Base-by-base conservation (phyloP, 2,888 invertebrate species). In the Epinotia nisella region DNA sequence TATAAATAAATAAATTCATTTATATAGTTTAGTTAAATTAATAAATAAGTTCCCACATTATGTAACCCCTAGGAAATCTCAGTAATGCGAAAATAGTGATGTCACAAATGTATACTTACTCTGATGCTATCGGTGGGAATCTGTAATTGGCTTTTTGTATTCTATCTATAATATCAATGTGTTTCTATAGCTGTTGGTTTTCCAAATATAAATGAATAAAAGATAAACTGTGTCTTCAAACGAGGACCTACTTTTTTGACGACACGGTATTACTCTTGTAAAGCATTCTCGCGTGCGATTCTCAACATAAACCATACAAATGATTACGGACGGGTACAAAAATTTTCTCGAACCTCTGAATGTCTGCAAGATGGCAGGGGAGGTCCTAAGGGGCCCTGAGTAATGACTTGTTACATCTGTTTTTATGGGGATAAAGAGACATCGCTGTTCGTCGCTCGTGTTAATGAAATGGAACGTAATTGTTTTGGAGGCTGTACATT, bases 351-450 rank as follows among this genome's bases (percentile, higher is more conserved):
- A 58, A 64, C 55, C 45, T 71, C 51, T 58, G 61, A 41, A 70
- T 65, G 70, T 51, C 45, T 35, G 15, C 51, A n/a, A 19, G 39
- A 56, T 35, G 70, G 62, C 56, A 45, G 9, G 29, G 61, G 61
- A 55, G 39, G 15, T 45, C 49, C 39, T 49, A 2, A 45, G 70
- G 56, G 45, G 58, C 21, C 17, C 10, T 59, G 64, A 71, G 64
- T 71, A 64, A 71, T 71, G 58, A 64, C 64, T 58, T 49, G 58
- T 58, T 59, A 71, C 64, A 71, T 49, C 17, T 65, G 62, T 71
- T 65, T n/a, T 65, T 71, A 51, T 71, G 39, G 61, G 24, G n/a
- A 71, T 56, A 65, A 51, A 49, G 64, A 21, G 70, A 59, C 49
- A 45, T 49, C 19, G 58, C 49, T 45, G 29, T 59, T 49, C 58